Evolutionary conservation across 2,888 invertebrate genomes (phyloP), one percentile per base, ranked within the genome.

Genomic region (Ophraella communa): DNA sequence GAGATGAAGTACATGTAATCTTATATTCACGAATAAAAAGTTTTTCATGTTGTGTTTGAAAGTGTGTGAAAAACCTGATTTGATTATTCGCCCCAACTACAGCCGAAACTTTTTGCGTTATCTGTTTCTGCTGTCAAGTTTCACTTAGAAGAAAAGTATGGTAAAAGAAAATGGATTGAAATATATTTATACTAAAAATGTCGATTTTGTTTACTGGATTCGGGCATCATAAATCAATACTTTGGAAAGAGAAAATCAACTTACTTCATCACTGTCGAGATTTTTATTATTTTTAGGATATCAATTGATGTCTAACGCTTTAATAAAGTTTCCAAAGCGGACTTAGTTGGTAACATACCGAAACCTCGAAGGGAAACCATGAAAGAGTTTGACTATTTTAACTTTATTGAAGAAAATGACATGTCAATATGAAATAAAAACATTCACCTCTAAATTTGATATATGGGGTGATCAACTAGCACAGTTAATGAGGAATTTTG

Each of bases 241-340:
- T 30, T 8, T n/a, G n/a, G n/a, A 57, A 30, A n/a, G 11, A 47
- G 45, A 57, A 57, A 47, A 57, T 33, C 23, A 11, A 47, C 47
- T 45, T 57, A 45, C 47, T 57, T 24, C 5, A 35, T 57, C 57
- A 47, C 20, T 47, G 57, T 57, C 57, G 47, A 3, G 33, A 47
- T 57, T 47, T 57, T 23, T 57, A 30, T 47, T 57, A 56, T 56
- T 56, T 56, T 27, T 44, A 56, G n/a, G 21, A 45, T 57, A 57
- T 33, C 17, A 30, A 47, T 57, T 27, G 10, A 2, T 30, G 30
- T 30, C 30, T 10, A 8, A 8, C n/a, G 39, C 39, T 39, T 7
- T 4, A 35, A 14, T 11, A 35, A 35, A n/a, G 30, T 30, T 35
- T 35, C 35, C n/a, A 35, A 14, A 14, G 7, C 39, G 17, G 7